Base-by-base conservation (phyloP, 2,888 invertebrate genomes). In the Crioceris asparagi region DNA sequence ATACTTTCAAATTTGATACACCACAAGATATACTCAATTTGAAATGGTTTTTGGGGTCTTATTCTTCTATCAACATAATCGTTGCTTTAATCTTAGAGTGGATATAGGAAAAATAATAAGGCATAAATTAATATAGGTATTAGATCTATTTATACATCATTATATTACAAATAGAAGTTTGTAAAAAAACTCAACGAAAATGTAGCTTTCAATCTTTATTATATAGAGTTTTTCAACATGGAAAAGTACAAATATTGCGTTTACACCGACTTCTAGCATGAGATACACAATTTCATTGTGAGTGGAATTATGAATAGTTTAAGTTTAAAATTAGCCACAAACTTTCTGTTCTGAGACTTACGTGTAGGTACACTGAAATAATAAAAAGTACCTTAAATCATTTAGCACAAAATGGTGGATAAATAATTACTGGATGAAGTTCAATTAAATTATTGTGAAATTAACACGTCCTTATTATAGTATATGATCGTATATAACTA, bases 211-310 rank as follows among this genome's bases (percentile, higher is more conserved):
- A 68, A 67, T 65, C 62, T 69, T 69, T 69, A 68, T 69, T 69
- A 64, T 68, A 67, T 69, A 63, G 68, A 69, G 68, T 68, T 64
- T 67, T 64, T 70, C 68, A 69, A 71, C 70, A 70, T 70, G 70
- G 69, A 71, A 71, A 71, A 71, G 71, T 71, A 71, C 70, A 71
- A 71, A 71, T 70, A 71, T 70, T 70, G 70, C 69, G 69, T 67
- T n/a, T 69, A 70, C 69, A 70, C 63, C 61, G 62, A 63, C 63
- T 60, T 61, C 60, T 64, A 64, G 63, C 62, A 62, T 62, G 63
- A 60, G 62, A 59, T 61, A 60, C 59, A 61, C 61, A 62, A 63
- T 60, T 58, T 57, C 57, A 60, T 60, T 60, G 58, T 60, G 60
- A 60, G 45, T 45, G 39, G 43, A 48, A 27, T 15, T 27, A 27